These are phyloP conservation scores for Solen grandis DNA, from an alignment of 1,140 invertebrate species.

Conservation along the genomic window DNA sequence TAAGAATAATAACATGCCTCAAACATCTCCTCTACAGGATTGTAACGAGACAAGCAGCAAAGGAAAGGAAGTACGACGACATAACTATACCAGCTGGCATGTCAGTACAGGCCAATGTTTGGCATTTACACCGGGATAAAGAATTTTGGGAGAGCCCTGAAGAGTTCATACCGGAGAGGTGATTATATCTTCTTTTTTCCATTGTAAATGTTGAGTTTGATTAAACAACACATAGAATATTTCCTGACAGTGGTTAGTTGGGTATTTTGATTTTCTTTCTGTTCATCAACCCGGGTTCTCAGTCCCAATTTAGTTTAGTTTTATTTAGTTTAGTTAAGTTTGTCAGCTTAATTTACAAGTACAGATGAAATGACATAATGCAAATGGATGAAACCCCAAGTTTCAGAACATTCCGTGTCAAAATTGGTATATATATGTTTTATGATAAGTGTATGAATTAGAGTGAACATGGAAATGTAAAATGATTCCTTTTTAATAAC, in stretches of 20 bases:
- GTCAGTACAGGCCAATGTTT: conserved; percentile 76
- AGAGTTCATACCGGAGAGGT: conserved; percentile 76
- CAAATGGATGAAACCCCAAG: too few relatives aligned
- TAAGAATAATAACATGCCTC: too few relatives aligned
- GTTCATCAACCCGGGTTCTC: not conserved
- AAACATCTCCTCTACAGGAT: conserved; percentile 59
- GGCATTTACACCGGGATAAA: conserved; percentile 77
- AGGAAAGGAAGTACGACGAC: conserved; percentile 64
- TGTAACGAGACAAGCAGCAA: conserved; percentile 69
- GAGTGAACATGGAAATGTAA: too few relatives aligned
- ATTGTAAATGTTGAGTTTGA: not conserved
- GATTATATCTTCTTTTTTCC: not conserved
- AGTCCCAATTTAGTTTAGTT: not conserved
- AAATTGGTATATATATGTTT: too few relatives aligned
- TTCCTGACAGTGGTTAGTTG: not conserved
- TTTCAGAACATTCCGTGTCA: too few relatives aligned
- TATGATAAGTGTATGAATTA: too few relatives aligned
- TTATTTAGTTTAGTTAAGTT: not conserved
- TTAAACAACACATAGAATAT: not conserved
- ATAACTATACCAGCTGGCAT: conserved; percentile 76
- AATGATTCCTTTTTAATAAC: too few relatives aligned
- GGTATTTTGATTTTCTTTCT: not conserved
- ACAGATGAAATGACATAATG: too few relatives aligned
- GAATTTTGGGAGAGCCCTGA: conserved; percentile 75
- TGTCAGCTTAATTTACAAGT: too few relatives aligned